phyloP scores from a whole-genome alignment of 2,797 vertebrate species.

The Denticeps clupeoides region DNA sequence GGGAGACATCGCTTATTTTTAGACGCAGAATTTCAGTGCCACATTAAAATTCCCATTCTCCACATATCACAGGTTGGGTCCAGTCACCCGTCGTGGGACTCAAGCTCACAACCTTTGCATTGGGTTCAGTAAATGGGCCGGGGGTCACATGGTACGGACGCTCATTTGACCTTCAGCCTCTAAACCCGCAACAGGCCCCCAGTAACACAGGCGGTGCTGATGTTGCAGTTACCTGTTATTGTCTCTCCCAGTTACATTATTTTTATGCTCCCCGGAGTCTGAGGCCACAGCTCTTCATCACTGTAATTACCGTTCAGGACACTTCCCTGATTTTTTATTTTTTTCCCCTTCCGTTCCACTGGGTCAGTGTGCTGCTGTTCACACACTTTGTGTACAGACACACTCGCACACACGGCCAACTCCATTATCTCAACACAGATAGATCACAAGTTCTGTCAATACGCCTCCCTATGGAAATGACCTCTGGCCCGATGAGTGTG shows the following conservation, averaged over 20 bases:
- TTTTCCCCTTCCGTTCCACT: slow-evolving; percentile 37
- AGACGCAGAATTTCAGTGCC: no score
- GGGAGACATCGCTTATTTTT: no score
- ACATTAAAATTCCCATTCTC: no score
- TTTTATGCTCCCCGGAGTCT: neutral
- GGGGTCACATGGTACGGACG: no score
- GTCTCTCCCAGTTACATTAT: neutral
- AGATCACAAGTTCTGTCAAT: slow-evolving; percentile 3
- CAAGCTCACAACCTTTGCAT: no score
- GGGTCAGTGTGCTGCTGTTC: slow-evolving; percentile 31
- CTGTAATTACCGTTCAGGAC: slow-evolving; percentile 43
- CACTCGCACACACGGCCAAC: neutral
- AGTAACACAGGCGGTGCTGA: no score
- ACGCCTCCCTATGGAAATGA: slow-evolving; percentile 13
- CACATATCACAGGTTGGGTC: no score
- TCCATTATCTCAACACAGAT: slow-evolving; percentile 7
- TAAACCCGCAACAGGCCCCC: no score
- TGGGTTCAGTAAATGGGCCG: no score
- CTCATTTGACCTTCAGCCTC: no score
- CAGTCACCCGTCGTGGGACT: no score
- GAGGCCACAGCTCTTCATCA: slow-evolving; percentile 32
- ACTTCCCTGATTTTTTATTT: slow-evolving; percentile 48
- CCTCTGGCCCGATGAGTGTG: slow-evolving; percentile 26
- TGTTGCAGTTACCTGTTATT: no score
- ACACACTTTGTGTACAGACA: slow-evolving; percentile 23